Evolutionary conservation across 2,113 vertebrate genomes (phyloP).

Genomic region (Genyomyrus donnyi): DNA sequence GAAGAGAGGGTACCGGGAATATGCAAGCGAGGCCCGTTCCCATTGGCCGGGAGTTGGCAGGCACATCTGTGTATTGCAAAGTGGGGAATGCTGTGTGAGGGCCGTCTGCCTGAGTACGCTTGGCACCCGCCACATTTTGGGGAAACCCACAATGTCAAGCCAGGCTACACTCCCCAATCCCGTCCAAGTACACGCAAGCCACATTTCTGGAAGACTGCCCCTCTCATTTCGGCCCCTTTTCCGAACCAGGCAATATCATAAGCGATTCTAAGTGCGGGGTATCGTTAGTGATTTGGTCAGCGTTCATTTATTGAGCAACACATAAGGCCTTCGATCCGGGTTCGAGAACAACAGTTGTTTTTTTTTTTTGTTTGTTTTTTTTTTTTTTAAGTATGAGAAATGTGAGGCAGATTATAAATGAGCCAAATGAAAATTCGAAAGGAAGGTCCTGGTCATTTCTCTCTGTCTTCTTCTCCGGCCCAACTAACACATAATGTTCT

Average conservation of each 20-base stretch:
- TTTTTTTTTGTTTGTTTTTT: no score
- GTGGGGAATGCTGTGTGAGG: neutral
- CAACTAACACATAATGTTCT: conserved; percentile 12
- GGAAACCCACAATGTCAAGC: neutral
- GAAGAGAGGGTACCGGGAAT: neutral
- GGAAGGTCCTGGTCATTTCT: neutral
- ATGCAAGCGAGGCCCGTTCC: neutral
- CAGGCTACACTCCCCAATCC: neutral
- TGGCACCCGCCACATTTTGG: neutral
- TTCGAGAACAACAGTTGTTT: neutral
- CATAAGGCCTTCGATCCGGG: neutral
- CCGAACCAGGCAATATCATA: neutral
- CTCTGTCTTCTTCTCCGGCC: neutral
- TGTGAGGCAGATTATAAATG: neutral
- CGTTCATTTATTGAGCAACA: neutral
- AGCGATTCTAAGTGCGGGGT: neutral
- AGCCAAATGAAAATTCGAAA: neutral
- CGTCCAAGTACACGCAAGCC: neutral
- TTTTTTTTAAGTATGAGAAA: neutral
- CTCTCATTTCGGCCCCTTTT: neutral
- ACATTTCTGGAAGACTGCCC: neutral
- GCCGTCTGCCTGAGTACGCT: neutral
- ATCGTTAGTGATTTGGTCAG: neutral
- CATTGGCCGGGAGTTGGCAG: neutral
- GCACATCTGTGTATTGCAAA: neutral